Percentiles rank a stretch among this genome's conserved stretches.
Evolutionary conservation across 2,888 invertebrate genomes (phyloP).

Genomic region (Cyaniris semiargus): DNA sequence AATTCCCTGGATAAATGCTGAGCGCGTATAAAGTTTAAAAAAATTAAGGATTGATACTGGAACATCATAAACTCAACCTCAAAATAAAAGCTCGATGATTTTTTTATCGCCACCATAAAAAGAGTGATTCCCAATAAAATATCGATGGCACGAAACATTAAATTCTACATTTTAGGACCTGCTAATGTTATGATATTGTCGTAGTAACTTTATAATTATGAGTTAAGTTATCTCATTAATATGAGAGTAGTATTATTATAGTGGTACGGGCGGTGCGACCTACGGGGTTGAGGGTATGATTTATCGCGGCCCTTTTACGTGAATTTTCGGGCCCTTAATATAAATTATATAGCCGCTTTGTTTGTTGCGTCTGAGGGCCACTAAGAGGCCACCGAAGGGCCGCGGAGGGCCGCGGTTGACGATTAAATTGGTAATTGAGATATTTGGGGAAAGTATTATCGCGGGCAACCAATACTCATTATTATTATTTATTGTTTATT

Average conservation of each 20-base stretch:
- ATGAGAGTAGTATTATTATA: neutral
- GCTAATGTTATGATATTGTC: neutral
- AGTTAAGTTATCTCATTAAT: constrained; percentile 8
- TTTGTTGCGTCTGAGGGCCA: neutral
- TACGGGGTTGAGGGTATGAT: neutral
- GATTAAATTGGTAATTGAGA: constrained; percentile 9
- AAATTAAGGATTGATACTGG: neutral
- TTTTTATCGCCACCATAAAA: neutral
- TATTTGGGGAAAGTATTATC: neutral
- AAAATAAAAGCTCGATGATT: neutral
- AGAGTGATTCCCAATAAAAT: neutral
- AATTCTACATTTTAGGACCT: neutral
- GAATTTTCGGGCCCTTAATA: constrained; percentile 7
- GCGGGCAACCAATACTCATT: neutral
- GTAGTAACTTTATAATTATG: neutral
- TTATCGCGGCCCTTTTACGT: neutral
- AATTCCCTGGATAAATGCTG: neutral
- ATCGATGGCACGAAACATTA: neutral
- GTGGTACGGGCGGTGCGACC: neutral
- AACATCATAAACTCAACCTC: neutral
- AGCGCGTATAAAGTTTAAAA: neutral
- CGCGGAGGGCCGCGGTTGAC: neutral
- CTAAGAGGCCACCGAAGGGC: neutral
- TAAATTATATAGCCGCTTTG: neutral
- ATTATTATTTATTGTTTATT: neutral